Evolutionary conservation across 2,113 vertebrate species (phyloP).

Genomic region (Ascaphus truei): DNA sequence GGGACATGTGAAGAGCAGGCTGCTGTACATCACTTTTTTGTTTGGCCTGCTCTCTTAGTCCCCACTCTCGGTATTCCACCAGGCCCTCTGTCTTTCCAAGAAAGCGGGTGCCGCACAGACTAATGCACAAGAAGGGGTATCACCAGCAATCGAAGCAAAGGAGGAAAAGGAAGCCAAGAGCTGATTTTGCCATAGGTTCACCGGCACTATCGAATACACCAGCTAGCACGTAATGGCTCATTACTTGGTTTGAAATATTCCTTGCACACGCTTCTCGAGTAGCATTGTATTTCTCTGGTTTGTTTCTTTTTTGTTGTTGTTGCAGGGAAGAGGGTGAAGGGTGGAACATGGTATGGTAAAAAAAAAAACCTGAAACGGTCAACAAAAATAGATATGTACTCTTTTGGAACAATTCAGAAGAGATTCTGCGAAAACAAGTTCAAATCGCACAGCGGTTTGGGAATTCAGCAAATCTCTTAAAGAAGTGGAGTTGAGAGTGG

Average conservation of each 20-base stretch:
- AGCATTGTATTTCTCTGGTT: conserved; percentile 9
- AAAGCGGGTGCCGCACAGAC: conserved; percentile 15
- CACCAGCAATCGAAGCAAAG: conserved; percentile 1
- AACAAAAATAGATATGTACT: too few relatives aligned
- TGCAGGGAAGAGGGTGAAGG: not conserved
- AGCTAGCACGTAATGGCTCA: conserved; percentile 18
- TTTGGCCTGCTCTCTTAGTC: conserved; percentile 11
- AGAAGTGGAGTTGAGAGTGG: too few relatives aligned
- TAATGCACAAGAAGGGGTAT: conserved; percentile 2
- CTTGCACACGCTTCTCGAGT: conserved; percentile 9
- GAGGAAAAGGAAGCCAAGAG: conserved; percentile 5
- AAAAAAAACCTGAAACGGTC: too few relatives aligned
- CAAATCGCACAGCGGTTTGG: not conserved
- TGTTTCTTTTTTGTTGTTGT: not conserved
- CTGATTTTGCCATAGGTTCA: conserved; percentile 9
- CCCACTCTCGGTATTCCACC: conserved; percentile 16
- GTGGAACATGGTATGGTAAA: not conserved
- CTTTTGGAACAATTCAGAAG: not conserved
- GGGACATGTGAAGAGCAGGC: conserved; percentile 16
- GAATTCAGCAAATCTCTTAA: not conserved
- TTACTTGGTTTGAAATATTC: conserved; percentile 18
- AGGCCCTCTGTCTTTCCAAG: conserved; percentile 10
- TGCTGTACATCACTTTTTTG: not conserved
- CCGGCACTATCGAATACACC: conserved; percentile 30
- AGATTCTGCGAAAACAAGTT: not conserved